Conservation (phyloP, 2,113 vertebrate species). For the Puntigrus tetrazona region DNA sequence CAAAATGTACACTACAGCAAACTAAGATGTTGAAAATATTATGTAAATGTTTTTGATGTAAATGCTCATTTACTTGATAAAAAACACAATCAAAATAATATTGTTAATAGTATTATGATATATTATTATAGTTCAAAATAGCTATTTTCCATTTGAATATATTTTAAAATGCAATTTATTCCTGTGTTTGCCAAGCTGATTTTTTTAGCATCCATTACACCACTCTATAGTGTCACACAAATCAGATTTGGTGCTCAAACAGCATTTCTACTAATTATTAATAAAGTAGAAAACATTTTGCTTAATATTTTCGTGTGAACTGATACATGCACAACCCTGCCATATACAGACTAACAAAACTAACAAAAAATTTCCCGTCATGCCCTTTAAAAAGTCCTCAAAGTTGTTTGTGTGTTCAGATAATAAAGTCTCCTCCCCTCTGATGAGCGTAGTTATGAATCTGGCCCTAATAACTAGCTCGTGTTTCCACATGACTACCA, state of each 20-base stretch:
- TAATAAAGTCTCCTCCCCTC: slow-evolving; percentile 39
- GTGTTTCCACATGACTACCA: slow-evolving; percentile 20
- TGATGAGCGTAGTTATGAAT: slow-evolving; percentile 35
- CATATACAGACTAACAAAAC: not conserved
- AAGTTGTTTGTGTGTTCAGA: slow-evolving; percentile 37
- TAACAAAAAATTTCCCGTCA: not conserved
- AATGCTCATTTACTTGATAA: not conserved
- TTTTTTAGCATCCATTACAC: not conserved
- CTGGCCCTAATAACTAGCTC: slow-evolving; percentile 7
- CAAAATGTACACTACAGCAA: not conserved
- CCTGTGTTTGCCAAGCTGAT: not conserved
- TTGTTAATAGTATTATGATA: not conserved
- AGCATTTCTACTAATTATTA: not conserved
- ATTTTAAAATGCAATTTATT: not conserved
- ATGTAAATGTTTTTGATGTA: not conserved
- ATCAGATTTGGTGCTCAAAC: not conserved
- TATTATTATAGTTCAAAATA: not conserved
- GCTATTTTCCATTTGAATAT: not conserved
- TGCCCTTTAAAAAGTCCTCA: slow-evolving; percentile 43
- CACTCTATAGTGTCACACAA: not conserved
- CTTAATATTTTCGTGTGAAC: not conserved
- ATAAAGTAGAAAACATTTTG: not conserved
- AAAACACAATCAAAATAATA: not conserved
- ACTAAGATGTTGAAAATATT: not conserved
- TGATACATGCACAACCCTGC: not conserved